These are phyloP conservation scores for Varecia variegata DNA, from an alignment of 2,797 vertebrate species.

Conservation along the genomic window DNA sequence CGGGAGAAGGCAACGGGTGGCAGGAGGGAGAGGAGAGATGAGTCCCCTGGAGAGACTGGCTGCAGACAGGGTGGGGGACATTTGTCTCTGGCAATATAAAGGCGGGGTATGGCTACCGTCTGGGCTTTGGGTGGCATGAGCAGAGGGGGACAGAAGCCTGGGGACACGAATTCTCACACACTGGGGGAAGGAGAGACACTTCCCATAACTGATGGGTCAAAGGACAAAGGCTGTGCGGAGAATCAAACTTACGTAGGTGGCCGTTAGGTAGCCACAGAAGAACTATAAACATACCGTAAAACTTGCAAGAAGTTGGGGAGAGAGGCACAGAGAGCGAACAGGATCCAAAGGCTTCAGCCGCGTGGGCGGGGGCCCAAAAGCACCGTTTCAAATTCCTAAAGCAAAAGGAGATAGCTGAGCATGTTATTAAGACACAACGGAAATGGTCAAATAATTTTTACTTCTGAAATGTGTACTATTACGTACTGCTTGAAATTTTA, in stretches of 20 bases:
- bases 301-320: not conserved
- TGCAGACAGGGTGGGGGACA: too few relatives aligned
- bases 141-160: not conserved
- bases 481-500: not conserved
- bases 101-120: accelerated
- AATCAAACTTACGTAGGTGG: not conserved
- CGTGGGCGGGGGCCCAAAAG: not conserved
- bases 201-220: accelerated
- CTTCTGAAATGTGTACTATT: not conserved
- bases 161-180: not conserved
- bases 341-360: not conserved
- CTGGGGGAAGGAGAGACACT: too few relatives aligned
- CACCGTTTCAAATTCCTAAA: not conserved
- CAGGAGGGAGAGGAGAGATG: too few relatives aligned
- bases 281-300: not conserved
- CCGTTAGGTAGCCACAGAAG: not conserved
- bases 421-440: not conserved
- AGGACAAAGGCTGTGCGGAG: not conserved
- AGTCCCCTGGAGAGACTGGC: too few relatives aligned
- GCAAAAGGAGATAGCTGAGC: not conserved
- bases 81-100: not conserved
- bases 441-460: not conserved
- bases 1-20: too few relatives aligned
- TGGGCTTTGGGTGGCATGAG: not conserved
- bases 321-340: not conserved